Evolutionary conservation across 2,888 invertebrate genomes (phyloP), one percentile per base, ranked within the genome.

Genomic region (Escarpia spicata): DNA sequence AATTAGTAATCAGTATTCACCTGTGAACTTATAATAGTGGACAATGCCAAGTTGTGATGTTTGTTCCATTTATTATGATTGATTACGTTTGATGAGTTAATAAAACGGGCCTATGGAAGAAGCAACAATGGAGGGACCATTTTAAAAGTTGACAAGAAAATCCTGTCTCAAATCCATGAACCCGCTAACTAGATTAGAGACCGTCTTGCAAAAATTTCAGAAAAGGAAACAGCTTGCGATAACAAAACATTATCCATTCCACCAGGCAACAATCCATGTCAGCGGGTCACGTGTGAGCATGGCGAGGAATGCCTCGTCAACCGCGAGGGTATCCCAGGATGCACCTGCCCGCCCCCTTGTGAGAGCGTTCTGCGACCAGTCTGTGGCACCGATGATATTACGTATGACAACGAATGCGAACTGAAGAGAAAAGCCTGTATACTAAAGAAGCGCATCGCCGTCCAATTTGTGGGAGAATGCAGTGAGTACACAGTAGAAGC

Each of bases 321-420:
- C 97, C 97, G 97, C 45, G 98, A 97, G 93, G 98, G 98, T 2
- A 98, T 98, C 92, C 98, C 98, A 0, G 97, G 97, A 92, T 99
- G 99, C 96, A 98, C 98, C 94, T 99, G 99, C 96, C 98, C 98
- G 0, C 97, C 98, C 26, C 98, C 98, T 96, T 98, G 98, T 97
- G 98, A 91, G 97, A 91, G 94, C 26, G 94, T 95, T 31, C 92
- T 95, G 92, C 94, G 98, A 95, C 98, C 98, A 92, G 97, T 98
- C 98, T 97, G 97, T 94, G 97, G 96, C 90, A 96, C 96, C 75
- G 97, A 97, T 95, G 96, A 96, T 2, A 93, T 95, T n/a, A 97
- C 97, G 0, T 97, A 97, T 94, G 98, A 98, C 92, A 98, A 98
- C 96, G 98, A 98, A 95, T 99, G 98, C 95, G 97, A 98, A 93